A percentile compares a stretch with the other conserved stretches of the same genome.
Evolutionary conservation across 2,888 invertebrate genomes (phyloP).

Genomic region (Spodoptera picta): DNA sequence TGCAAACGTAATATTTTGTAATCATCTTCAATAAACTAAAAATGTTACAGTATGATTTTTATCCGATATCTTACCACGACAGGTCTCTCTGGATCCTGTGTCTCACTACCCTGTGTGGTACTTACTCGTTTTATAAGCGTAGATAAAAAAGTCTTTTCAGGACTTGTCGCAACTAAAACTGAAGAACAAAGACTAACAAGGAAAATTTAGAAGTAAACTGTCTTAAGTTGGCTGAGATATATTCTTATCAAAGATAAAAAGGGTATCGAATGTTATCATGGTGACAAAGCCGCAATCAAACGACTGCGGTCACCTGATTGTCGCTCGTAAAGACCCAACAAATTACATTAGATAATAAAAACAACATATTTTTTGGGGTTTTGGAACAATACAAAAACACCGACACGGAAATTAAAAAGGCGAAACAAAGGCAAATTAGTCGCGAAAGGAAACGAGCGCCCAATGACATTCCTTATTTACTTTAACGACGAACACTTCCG

Average conservation of each 20-base stretch:
- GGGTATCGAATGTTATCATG: constrained; percentile 42
- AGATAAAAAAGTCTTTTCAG: background rate
- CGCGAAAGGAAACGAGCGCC: constrained; percentile 72
- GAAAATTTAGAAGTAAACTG: constrained; percentile 17
- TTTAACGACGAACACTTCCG: constrained; percentile 72
- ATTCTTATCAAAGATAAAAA: constrained; percentile 24
- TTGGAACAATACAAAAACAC: constrained; percentile 75
- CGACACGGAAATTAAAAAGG: constrained; percentile 79
- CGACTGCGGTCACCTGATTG: constrained; percentile 13
- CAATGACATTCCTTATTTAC: constrained; percentile 69
- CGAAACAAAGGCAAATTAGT: constrained; percentile 81
- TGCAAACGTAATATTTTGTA: too few species aligned
- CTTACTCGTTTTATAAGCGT: too few species aligned
- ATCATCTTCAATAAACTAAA: too few species aligned
- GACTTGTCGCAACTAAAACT: constrained; percentile 9
- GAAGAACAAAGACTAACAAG: constrained; percentile 22
- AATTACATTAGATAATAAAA: constrained; percentile 64
- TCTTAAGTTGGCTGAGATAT: constrained; percentile 18
- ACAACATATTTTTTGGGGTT: constrained; percentile 67
- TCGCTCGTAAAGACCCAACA: constrained; percentile 37
- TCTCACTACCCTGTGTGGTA: too few species aligned
- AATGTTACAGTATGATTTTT: too few species aligned
- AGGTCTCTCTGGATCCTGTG: too few species aligned
- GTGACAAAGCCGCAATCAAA: constrained; percentile 21
- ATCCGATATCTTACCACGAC: too few species aligned